phyloP scores from a whole-genome alignment of 1,140 invertebrate species.

The Paralvinella palmiformis region DNA sequence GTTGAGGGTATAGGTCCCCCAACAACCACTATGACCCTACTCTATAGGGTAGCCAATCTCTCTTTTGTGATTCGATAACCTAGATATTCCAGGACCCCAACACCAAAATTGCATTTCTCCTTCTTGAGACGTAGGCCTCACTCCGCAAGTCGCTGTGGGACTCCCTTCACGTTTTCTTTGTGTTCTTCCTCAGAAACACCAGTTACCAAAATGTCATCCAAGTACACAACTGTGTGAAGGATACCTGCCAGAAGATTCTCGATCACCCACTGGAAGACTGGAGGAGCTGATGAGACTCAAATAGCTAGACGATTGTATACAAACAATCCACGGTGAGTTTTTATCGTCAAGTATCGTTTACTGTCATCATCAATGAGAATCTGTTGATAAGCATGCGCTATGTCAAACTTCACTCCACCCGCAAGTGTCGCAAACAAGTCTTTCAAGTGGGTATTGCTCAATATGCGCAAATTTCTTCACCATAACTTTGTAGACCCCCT shows the following conservation, averaged over 20 bases:
- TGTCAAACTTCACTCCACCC: too few relatives aligned
- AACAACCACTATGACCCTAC: slow-evolving; percentile 2
- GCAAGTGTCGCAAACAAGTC: too few relatives aligned
- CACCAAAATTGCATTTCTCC: slow-evolving; percentile 3
- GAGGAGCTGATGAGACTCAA: slow-evolving; percentile 51
- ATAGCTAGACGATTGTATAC: slow-evolving; percentile 49
- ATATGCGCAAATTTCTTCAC: too few relatives aligned
- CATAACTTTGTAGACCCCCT: too few relatives aligned
- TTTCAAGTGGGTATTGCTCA: too few relatives aligned
- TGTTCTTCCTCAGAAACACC: slow-evolving; percentile 20
- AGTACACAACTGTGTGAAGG: slow-evolving; percentile 30
- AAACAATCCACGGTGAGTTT: slow-evolving; percentile 51
- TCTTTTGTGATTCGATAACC: not conserved
- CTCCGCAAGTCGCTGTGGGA: slow-evolving; percentile 1
- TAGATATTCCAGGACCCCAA: not conserved
- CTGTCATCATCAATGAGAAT: slow-evolving; percentile 3
- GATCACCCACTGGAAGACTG: slow-evolving; percentile 54
- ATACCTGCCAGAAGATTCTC: slow-evolving; percentile 38
- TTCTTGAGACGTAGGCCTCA: slow-evolving; percentile 7
- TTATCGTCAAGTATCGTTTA: slow-evolving; percentile 29
- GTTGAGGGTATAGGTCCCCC: not conserved
- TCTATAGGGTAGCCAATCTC: not conserved
- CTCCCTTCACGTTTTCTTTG: slow-evolving; percentile 7
- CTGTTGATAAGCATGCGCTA: too few relatives aligned
- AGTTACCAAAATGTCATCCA: slow-evolving; percentile 20